A percentile compares a stretch with the other conserved stretches of the same genome.
phyloP scores from a whole-genome alignment of 2,888 invertebrate species.

The Cheilosia pagana region DNA sequence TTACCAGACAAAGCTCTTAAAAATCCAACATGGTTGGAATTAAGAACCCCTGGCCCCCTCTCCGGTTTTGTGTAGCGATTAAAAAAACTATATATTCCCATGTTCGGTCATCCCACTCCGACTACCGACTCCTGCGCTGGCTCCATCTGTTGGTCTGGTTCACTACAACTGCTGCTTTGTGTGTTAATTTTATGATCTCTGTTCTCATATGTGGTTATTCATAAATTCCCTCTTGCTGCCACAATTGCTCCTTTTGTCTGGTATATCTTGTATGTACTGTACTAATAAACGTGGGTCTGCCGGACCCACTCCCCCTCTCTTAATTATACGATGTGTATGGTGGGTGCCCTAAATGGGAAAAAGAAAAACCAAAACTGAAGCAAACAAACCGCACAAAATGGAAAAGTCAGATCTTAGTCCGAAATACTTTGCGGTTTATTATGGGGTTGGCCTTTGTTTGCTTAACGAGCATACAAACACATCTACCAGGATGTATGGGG shows the following conservation, averaged over 20 bases:
- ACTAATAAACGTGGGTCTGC: not conserved
- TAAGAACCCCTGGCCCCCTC: not conserved
- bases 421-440: constrained; percentile 75
- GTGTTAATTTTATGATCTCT: constrained; percentile 74
- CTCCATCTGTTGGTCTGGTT: constrained; percentile 59
- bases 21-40: not conserved
- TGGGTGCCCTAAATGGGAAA: constrained; percentile 44
- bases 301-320: not conserved
- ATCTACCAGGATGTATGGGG: not conserved
- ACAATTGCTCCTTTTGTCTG: constrained; percentile 53
- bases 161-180: constrained; percentile 54
- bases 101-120: constrained; percentile 6
- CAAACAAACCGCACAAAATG: constrained; percentile 71
- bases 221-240: constrained; percentile 52
- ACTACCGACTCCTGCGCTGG: not conserved
- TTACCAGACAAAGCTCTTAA: not conserved
- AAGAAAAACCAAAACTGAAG: constrained; percentile 55
- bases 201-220: constrained; percentile 70
- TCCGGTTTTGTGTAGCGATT: not conserved
- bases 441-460: constrained; percentile 70
- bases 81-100: constrained; percentile 33
- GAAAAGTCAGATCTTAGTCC: constrained; percentile 74
- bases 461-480: constrained; percentile 40
- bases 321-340: constrained; percentile 61
- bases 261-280: constrained; percentile 11